A percentile compares a stretch with the other conserved stretches of the same genome.
phyloP scores from a whole-genome alignment of 2,797 vertebrate species.

The Otolemur crassicaudatus region DNA sequence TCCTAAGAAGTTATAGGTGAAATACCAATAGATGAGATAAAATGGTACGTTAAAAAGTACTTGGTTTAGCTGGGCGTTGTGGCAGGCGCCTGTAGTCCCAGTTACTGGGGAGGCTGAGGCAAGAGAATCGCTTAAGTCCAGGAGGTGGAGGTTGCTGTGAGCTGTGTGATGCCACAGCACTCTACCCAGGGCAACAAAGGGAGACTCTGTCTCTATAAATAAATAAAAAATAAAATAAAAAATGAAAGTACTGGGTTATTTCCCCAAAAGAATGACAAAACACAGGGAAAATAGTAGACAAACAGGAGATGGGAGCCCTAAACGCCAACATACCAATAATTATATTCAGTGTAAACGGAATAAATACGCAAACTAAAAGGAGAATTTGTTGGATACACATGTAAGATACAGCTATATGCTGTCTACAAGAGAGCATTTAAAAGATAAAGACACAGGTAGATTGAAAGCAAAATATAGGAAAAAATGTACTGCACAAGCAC shows the following conservation, averaged over 20 bases:
- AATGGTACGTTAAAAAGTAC: not conserved
- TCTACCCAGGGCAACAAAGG: too few species aligned
- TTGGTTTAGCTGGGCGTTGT: not conserved
- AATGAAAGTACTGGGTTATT: not conserved
- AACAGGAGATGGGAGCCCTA: not conserved
- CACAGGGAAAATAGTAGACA: not conserved
- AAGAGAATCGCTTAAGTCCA: too few species aligned
- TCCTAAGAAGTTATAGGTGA: not conserved
- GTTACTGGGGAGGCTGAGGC: too few species aligned
- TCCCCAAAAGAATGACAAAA: not conserved
- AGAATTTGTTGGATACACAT: not conserved
- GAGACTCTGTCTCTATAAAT: too few species aligned
- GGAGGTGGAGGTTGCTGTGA: too few species aligned
- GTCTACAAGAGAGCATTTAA: not conserved
- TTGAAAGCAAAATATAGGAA: not conserved
- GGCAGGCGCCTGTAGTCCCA: too few species aligned
- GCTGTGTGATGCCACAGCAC: too few species aligned
- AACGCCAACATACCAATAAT: not conserved
- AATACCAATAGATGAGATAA: not conserved
- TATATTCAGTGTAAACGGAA: not conserved
- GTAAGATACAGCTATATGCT: not conserved
- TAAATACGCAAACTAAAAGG: not conserved
- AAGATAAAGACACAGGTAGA: not conserved
- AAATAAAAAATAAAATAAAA: too few species aligned
- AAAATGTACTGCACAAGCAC: not conserved